A percentile compares a stretch with the other conserved stretches of the same genome.
Conservation (phyloP, 2,113 vertebrate genomes). For the Neolamprologus toae region DNA sequence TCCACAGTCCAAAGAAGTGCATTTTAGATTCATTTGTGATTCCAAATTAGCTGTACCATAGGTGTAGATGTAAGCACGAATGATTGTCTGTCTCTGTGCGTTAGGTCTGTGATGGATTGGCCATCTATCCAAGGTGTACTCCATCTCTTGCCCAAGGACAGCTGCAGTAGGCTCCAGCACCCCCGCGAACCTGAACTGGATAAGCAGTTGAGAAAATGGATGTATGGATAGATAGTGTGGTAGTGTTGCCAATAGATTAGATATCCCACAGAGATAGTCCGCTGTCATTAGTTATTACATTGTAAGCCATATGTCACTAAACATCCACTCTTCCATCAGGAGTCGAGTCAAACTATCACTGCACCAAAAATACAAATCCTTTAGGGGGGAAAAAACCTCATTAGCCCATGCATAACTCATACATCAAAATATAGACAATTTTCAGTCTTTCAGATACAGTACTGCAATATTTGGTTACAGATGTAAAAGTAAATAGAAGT, state of each 20-base stretch:
- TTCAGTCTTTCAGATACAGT: neutral
- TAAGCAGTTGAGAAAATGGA: neutral
- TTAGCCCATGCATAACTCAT: neutral
- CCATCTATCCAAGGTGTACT: neutral
- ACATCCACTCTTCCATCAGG: neutral
- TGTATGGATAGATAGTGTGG: neutral
- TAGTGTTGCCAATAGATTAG: neutral
- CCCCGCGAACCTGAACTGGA: neutral
- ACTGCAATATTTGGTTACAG: neutral
- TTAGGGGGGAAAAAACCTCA: rapidly evolving
- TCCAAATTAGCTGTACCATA: neutral
- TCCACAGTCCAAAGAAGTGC: neutral
- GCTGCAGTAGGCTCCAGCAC: neutral
- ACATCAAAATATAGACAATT: neutral
- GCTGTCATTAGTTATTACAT: neutral
- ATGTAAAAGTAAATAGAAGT: neutral
- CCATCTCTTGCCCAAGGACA: neutral
- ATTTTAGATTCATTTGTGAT: neutral
- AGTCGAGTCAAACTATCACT: neutral
- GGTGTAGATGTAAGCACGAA: neutral
- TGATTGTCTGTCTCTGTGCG: neutral
- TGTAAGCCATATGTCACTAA: neutral
- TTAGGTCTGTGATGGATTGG: neutral
- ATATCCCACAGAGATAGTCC: neutral
- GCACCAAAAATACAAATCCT: neutral